A percentile compares a stretch with the other conserved stretches of the same genome.
Evolutionary conservation across 2,113 vertebrate genomes (phyloP).

Genomic region (Panthera tigris): DNA sequence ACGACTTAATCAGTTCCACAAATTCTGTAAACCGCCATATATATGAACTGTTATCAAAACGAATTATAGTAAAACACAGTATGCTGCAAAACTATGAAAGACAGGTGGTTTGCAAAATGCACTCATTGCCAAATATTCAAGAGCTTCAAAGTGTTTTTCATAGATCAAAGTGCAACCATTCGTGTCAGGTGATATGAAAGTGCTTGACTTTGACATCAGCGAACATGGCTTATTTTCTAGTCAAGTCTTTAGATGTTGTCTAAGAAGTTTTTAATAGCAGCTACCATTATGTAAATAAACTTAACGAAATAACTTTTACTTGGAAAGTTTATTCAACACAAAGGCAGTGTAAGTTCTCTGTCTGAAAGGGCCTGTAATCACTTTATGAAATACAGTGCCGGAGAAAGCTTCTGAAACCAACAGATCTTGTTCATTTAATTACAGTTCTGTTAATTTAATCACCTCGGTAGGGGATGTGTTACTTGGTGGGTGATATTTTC

Average conservation of each 20-base stretch:
- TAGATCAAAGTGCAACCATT: background rate
- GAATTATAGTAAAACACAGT: background rate
- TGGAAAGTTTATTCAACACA: background rate
- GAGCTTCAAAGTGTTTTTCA: background rate
- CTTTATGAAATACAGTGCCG: slow-evolving; percentile 40
- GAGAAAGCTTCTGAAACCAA: slow-evolving; percentile 47
- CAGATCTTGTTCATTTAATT: slow-evolving; percentile 70
- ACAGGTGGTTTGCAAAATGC: background rate
- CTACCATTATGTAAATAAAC: background rate
- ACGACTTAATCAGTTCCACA: background rate
- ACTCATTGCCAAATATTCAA: background rate
- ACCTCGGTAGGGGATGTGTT: slow-evolving; percentile 60
- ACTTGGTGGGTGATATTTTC: slow-evolving; percentile 69
- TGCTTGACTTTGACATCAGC: background rate
- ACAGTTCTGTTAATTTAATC: slow-evolving; percentile 71
- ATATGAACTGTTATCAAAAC: background rate
- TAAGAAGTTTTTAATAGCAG: background rate
- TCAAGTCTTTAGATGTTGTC: background rate
- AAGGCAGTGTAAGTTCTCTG: background rate
- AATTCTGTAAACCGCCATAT: background rate
- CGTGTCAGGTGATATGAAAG: background rate
- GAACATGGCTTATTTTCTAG: background rate
- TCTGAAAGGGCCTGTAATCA: slow-evolving; percentile 45
- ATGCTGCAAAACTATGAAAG: background rate
- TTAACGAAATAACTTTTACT: background rate